Percentiles rank a stretch among this genome's conserved stretches.
Evolutionary conservation across 2,888 invertebrate species (phyloP).

Genomic region (Gerris lacustris): DNA sequence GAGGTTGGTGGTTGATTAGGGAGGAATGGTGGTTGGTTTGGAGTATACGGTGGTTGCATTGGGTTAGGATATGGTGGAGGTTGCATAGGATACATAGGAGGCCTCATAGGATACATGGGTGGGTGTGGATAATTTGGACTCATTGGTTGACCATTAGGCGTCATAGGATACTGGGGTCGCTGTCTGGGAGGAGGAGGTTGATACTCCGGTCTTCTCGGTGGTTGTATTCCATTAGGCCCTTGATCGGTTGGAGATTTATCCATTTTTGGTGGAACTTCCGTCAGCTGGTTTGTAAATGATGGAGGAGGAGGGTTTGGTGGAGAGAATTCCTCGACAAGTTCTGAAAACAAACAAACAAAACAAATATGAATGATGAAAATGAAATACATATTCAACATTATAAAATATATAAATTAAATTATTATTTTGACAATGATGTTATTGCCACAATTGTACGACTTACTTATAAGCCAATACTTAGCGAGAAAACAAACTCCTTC

Average conservation of each 20-base stretch:
- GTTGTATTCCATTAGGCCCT: not conserved
- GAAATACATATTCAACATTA: too few relatives aligned
- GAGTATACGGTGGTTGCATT: constrained; percentile 2
- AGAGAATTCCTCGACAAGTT: constrained; percentile 2
- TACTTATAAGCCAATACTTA: too few relatives aligned
- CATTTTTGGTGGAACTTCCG: not conserved
- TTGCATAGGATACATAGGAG: not conserved
- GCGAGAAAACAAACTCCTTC: too few relatives aligned
- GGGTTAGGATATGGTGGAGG: not conserved
- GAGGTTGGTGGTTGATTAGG: not conserved
- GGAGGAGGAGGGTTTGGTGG: not conserved
- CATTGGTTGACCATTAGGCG: not conserved
- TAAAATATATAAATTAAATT: too few relatives aligned
- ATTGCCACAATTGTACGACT: too few relatives aligned
- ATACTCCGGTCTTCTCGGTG: not conserved
- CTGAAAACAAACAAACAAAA: not conserved
- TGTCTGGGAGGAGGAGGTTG: not conserved
- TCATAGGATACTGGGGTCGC: not conserved
- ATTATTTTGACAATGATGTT: too few relatives aligned
- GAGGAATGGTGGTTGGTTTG: not conserved
- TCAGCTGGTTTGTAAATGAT: not conserved
- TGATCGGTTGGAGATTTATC: not conserved
- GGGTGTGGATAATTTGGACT: not conserved
- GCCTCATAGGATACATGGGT: not conserved
- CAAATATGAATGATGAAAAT: not conserved